Evolutionary conservation across 1,140 invertebrate species (phyloP), one percentile per base, ranked within the genome.

Genomic region (Tetraneura akinire): DNA sequence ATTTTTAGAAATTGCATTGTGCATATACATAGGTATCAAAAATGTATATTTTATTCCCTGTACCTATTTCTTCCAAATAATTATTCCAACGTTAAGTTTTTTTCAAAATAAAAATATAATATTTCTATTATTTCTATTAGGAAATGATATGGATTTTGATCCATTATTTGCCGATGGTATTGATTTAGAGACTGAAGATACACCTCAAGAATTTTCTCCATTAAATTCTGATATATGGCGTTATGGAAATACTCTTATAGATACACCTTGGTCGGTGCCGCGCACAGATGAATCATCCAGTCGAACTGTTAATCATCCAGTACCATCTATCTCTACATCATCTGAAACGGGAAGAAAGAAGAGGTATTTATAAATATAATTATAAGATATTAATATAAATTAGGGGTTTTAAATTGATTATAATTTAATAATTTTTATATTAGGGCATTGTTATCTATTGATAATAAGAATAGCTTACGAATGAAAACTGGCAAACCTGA

Each of bases 401-500:
- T n/a, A 37, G 32, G 32, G 3, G 32, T 37, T 37, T 37, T 37
- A 37, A 37, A n/a, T 37, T 37, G 3, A 37, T 37, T 3, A 0
- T 57, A 37, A 18, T 42, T 23, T 37, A 21, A 21, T 55, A 55
- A 55, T 1, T 11, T 57, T 76, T 23, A 57, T 57, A 5, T 45
- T 78, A 78, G 74, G 29, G 45, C 74, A 13, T 78, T 78, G 16
- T 29, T 78, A 11, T 78, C 74, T 47, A 55, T 55, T n/a, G 74
- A 78, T 60, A 78, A 78, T 13, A 78, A 78, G 45, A 78, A 78
- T 13, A 78, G 62, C 18, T 62, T 78, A 18, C 21, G 74, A 47
- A 78, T 78, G 74, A 78, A 78, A 60, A 78, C 74, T 78, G 74
- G 74, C 18, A 78, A 78, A 78, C 74, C 74, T 62, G 74, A 78